Percentiles rank a stretch among this genome's conserved stretches.
These are phyloP conservation scores for Sebastiscus tertius DNA, from an alignment of 2,797 vertebrate species.

Conservation along the genomic window DNA sequence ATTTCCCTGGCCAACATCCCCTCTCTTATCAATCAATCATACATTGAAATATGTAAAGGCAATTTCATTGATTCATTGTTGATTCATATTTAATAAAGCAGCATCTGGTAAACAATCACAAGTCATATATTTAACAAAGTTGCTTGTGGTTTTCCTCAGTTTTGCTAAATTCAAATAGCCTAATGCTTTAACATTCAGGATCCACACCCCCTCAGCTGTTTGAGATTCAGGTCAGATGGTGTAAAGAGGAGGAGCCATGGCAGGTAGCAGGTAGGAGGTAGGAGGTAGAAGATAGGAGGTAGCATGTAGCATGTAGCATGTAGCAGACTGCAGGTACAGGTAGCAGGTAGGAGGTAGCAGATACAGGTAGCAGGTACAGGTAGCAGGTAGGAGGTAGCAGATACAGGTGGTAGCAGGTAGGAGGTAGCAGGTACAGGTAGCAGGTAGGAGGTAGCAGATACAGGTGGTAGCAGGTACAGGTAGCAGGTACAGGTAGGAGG, in stretches of 20 bases:
- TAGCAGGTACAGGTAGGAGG: too few relatives aligned
- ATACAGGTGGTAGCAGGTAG: too few relatives aligned
- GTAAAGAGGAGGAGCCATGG: conserved; percentile 17
- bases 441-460: too few relatives aligned
- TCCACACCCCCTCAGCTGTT: background rate
- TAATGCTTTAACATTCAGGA: background rate
- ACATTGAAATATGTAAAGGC: background rate
- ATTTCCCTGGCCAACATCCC: background rate
- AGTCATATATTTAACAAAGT: background rate
- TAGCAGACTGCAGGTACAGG: too few relatives aligned
- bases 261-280: too few relatives aligned
- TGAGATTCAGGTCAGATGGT: background rate
- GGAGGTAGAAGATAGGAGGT: too few relatives aligned
- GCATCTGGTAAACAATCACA: background rate
- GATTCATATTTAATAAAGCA: background rate
- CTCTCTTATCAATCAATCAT: background rate
- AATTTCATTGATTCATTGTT: background rate
- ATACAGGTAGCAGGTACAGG: too few relatives aligned
- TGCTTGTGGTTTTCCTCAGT: background rate
- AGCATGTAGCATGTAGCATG: too few relatives aligned
- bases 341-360: too few relatives aligned
- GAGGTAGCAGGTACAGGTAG: too few relatives aligned
- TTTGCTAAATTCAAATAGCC: background rate
- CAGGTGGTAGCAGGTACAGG: too few relatives aligned
- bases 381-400: too few relatives aligned